phyloP scores from a whole-genome alignment of 2,888 invertebrate species.

The Calameuta filiformis region DNA sequence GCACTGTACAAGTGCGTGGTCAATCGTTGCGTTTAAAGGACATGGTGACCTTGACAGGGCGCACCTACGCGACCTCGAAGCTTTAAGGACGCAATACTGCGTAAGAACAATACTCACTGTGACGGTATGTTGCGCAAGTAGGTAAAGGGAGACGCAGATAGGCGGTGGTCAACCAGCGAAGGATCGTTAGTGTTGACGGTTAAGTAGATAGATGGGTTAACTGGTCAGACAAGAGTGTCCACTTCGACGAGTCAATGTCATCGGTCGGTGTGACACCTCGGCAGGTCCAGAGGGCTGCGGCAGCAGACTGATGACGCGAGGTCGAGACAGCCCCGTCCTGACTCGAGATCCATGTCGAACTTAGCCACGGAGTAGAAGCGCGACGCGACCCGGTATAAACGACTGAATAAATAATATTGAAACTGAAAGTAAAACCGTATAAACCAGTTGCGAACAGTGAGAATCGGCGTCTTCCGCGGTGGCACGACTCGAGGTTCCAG shows the following conservation, averaged over 20 bases:
- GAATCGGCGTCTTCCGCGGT: not conserved
- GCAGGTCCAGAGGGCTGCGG: not conserved
- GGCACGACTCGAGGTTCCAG: not conserved
- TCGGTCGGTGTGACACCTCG: not conserved
- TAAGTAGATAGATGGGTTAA: not conserved
- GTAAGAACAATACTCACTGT: not conserved
- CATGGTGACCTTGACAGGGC: slow-evolving; percentile 32
- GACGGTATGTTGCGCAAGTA: not conserved
- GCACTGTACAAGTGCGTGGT: not conserved
- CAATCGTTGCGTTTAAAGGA: slow-evolving; percentile 38
- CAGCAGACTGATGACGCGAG: not conserved
- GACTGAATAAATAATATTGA: not conserved
- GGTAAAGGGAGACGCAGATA: not conserved
- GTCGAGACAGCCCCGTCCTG: no score
- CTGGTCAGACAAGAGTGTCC: not conserved
- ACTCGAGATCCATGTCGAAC: not conserved
- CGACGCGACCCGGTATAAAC: not conserved
- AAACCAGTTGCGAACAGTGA: not conserved
- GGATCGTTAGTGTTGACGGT: not conserved
- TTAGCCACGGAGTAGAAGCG: not conserved
- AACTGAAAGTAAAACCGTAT: not conserved
- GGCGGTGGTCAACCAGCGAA: not conserved
- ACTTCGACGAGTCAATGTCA: not conserved
- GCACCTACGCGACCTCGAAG: not conserved
- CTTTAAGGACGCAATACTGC: not conserved